Evolutionary conservation across 2,113 vertebrate species (phyloP).

Genomic region (Laterallus jamaicensis): DNA sequence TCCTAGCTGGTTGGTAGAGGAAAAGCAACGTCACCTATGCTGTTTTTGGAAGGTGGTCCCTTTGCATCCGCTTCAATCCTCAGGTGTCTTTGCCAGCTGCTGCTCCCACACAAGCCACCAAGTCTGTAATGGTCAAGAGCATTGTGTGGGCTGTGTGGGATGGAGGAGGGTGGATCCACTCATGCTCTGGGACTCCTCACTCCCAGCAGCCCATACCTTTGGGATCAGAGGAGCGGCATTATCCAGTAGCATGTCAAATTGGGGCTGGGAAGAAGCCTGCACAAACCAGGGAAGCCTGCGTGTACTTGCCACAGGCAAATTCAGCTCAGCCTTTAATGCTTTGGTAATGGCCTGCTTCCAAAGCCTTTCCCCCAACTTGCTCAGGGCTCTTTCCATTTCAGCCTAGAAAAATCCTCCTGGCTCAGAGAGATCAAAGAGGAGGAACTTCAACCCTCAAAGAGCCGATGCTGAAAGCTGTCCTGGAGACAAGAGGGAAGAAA

Average conservation of each 20-base stretch:
- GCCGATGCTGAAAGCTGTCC: not conserved
- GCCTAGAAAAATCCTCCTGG: not conserved
- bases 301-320: not conserved
- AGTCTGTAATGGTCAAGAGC: not conserved
- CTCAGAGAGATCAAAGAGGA: not conserved
- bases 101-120: not conserved
- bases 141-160: not conserved
- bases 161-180: accelerated
- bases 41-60: not conserved
- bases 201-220: not conserved
- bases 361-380: not conserved
- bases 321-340: not conserved
- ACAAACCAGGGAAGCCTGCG: not conserved
- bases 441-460: not conserved
- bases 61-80: not conserved
- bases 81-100: not conserved
- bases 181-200: not conserved
- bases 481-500: not conserved
- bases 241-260: not conserved
- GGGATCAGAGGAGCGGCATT: not conserved
- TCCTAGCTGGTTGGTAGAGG: not conserved
- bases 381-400: not conserved
- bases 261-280: not conserved
- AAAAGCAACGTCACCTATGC: not conserved
- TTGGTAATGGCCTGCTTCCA: not conserved